Evolutionary conservation across 2,888 invertebrate species (phyloP).

Genomic region (Neelides folsomi): DNA sequence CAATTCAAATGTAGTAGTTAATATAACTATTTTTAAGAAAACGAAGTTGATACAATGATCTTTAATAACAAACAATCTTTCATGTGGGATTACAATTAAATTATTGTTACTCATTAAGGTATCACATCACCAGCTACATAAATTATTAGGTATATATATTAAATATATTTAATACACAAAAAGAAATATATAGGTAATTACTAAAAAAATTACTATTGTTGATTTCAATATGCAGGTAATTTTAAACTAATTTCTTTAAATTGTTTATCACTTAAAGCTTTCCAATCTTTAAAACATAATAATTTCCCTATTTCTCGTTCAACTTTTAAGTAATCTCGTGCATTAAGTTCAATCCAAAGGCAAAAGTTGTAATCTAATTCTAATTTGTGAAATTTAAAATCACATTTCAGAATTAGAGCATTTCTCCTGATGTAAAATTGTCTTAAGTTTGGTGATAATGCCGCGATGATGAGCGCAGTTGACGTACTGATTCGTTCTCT

Average conservation of each 20-base stretch:
- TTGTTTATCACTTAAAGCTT: slow-evolving; percentile 50
- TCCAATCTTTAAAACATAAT: slow-evolving; percentile 51
- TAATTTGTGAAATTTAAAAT: slow-evolving; percentile 37
- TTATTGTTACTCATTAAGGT: too few species aligned
- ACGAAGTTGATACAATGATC: too few species aligned
- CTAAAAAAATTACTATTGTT: too few species aligned
- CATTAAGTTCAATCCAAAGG: slow-evolving; percentile 49
- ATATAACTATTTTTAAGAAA: too few species aligned
- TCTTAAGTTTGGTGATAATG: slow-evolving; percentile 49
- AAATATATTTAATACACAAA: too few species aligned
- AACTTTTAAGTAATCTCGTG: slow-evolving; percentile 50
- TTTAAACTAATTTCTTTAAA: slow-evolving; percentile 39
- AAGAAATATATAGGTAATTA: too few species aligned
- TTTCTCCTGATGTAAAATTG: slow-evolving; percentile 54
- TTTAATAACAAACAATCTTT: too few species aligned
- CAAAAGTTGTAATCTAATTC: slow-evolving; percentile 56
- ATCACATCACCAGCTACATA: too few species aligned
- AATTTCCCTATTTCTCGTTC: slow-evolving; percentile 56
- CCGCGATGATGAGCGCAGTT: slow-evolving; percentile 56
- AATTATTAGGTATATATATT: too few species aligned
- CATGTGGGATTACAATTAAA: too few species aligned
- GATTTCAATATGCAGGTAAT: slow-evolving; percentile 13
- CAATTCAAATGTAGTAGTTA: too few species aligned
- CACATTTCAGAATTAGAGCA: slow-evolving; percentile 53
- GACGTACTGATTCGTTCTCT: slow-evolving; percentile 64